Evolutionary conservation across 2,888 invertebrate genomes (phyloP).

Genomic region (Hipparchia sbordonii): DNA sequence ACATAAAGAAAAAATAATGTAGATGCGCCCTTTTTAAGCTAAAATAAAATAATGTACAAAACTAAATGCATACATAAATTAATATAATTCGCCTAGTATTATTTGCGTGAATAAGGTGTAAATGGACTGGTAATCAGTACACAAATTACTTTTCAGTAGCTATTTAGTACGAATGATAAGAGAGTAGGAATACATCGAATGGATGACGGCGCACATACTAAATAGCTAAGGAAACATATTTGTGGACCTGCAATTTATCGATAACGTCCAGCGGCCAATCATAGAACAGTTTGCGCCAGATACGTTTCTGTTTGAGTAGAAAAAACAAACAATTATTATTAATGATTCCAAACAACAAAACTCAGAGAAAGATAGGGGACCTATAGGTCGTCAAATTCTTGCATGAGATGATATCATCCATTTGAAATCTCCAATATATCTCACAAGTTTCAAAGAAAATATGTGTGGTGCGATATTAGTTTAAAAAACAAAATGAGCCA

Average conservation of each 20-base stretch:
- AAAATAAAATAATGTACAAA: constrained; percentile 19
- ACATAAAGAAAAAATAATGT: constrained; percentile 22
- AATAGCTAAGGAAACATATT: constrained; percentile 57
- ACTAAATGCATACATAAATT: constrained; percentile 26
- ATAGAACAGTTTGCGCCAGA: constrained; percentile 54
- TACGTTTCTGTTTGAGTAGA: constrained; percentile 51
- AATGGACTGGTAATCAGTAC: constrained; percentile 44
- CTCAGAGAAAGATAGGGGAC: background rate
- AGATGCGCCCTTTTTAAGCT: constrained; percentile 35
- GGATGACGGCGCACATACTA: constrained; percentile 55
- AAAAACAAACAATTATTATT: constrained; percentile 42
- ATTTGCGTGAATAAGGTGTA: constrained; percentile 33
- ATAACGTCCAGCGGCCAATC: constrained; percentile 56
- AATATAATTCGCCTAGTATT: constrained; percentile 14
- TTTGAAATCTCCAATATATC: too few species aligned
- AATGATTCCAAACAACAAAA: constrained; percentile 34
- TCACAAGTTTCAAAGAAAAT: too few species aligned
- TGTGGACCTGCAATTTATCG: constrained; percentile 57
- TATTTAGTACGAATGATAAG: constrained; percentile 55
- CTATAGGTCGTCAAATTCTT: constrained; percentile 4
- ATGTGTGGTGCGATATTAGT: too few species aligned
- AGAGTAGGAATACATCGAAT: constrained; percentile 44
- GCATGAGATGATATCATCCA: background rate
- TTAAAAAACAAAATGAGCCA: too few species aligned
- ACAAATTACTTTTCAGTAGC: constrained; percentile 56